Percentiles rank a stretch among this genome's conserved stretches.
These are phyloP conservation scores for Empidonax traillii DNA, from an alignment of 2,113 vertebrate genomes.

Conservation along the genomic window DNA sequence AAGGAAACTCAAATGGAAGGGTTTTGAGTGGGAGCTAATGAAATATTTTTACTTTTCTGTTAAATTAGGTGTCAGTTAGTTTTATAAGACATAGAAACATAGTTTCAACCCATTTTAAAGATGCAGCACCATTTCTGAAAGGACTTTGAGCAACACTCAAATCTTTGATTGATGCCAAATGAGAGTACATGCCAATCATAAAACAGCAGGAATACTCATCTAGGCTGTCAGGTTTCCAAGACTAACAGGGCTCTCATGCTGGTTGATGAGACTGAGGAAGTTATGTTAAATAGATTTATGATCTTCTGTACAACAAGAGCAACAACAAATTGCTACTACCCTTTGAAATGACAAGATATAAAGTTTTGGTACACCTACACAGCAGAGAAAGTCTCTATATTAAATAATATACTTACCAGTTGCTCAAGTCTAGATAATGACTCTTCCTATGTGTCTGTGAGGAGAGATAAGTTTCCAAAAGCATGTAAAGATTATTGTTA, in stretches of 20 bases:
- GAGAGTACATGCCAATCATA: neutral
- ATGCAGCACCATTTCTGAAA: neutral
- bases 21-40: neutral
- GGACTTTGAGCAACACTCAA: neutral
- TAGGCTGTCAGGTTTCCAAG: neutral
- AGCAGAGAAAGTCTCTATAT: neutral
- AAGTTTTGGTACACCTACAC: neutral
- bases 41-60: constrained; percentile 12
- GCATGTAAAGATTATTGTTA: neutral
- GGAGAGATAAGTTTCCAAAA: neutral
- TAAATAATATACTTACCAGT: neutral
- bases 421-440: neutral
- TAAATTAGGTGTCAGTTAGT: constrained; percentile 13
- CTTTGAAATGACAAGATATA: neutral
- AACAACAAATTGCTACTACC: neutral
- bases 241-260: neutral
- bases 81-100: neutral
- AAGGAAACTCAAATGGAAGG: neutral
- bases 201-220: constrained; percentile 12
- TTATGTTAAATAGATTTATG: neutral
- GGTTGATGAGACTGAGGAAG: constrained; percentile 4
- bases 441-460: neutral
- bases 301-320: neutral
- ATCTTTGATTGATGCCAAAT: neutral
- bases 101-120: neutral